Base-by-base conservation (phyloP, 2,888 invertebrate species). In the Tenthredo mesomela region DNA sequence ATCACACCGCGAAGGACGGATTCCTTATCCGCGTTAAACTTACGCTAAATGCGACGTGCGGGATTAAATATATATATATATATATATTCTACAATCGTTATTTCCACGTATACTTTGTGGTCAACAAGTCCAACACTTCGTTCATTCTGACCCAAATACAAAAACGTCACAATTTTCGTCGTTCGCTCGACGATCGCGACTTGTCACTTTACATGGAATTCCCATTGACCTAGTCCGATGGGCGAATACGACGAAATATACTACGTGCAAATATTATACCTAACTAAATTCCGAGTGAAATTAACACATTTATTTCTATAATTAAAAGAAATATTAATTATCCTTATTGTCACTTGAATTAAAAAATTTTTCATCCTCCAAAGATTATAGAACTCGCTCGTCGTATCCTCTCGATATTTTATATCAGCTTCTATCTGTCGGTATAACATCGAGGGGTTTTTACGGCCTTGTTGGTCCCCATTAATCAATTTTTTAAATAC, bases 71-170 rank as follows among this genome's bases (percentile, higher is more conserved):
- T 77, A 61, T 37, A 40, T 54, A 10, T 37, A 77, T 3, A 77
- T 15, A 21, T 77, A 61, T 37, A 40, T 54, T 80, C 80, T 37
- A n/a, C 4, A 21, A 61, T 61, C 61, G 33, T 80, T 80, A 40
- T 40, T 80, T 25, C 40, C 25, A 25, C 21, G 5, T 21, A 80
- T 21, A 80, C 25, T 47, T 40, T 58, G 77, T 40, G 80, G 61
- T 80, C 21, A 25, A 54, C 10, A 77, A 61, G 25, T 77, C 29
- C 50, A 29, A 58, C 25, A 47, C 54, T 21, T 58, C 21, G 37
- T 80, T 12, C 61, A 18, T 25, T 47, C 25, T 47, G 82, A 82
- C 82, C 82, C 82, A 82, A 82, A 82, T 82, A 29, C 47, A 21
- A 67, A 12, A 18, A 21, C 67, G 67, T 43, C 70, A 33, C 43